Base-by-base conservation (phyloP, 2,797 vertebrate genomes). In the Eupleurogrammus muticus region DNA sequence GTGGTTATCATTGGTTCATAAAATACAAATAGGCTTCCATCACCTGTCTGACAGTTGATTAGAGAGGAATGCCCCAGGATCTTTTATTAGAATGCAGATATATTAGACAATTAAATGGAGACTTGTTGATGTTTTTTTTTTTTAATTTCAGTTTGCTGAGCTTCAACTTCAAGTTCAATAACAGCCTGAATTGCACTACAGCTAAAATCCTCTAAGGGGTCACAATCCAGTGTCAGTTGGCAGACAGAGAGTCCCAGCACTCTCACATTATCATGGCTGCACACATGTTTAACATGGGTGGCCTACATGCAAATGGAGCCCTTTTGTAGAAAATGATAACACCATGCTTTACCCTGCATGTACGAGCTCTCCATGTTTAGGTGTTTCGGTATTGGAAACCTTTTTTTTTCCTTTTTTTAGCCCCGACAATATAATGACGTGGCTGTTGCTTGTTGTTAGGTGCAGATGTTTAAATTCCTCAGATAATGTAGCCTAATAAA, bases 231-330 rank as follows among this genome's bases (percentile, higher is more conserved):
- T 65, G 42, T 47, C 50, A 44, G 21, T 36, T 54, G 36, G 57
- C 4, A 62, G 54, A 23, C 36, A 44, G 36, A n/a, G 35, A 11
- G n/a, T 54, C 50, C 1, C 0, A 19, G 21, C 19, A 19, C 64
- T 38, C 4, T 21, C 14, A 28, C 46, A 50, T 75, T 70, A 80
- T 85, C 80, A 79, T 10, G 44, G 19, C 54, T 66, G 61, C 51
- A 58, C 70, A 80, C 73, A 79, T 82, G 55, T 75, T 76, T 17
- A 35, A 49, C 49, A 75, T 65, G 63, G 53, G 71, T 8, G 14
- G 58, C 20, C n/a, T 58, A 52, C 2, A 11, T 46, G 23, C 20
- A 77, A 55, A 50, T 42, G n/a, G 48, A 35, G 6, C 28, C 42
- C 59, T 50, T 21, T n/a, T 17, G 23, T 59, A 51, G 50, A 35